Conservation (phyloP, 1,140 invertebrate genomes). For the Zaprionus kolodkinae region DNA sequence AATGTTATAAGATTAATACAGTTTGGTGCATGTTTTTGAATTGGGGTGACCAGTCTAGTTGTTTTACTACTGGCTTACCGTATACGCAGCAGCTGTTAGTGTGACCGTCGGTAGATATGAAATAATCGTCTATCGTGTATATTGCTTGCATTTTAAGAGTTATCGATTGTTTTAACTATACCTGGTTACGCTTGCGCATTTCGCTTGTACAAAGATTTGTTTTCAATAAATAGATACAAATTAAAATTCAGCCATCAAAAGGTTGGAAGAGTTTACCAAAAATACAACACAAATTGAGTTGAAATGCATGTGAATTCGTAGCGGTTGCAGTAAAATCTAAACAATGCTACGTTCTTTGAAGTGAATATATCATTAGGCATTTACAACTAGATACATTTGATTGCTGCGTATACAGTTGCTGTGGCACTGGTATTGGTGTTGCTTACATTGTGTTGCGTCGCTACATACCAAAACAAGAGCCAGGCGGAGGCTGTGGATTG, state of each 20-base stretch:
- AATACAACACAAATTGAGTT: neutral
- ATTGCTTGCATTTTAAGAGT: neutral
- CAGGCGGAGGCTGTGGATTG: slow-evolving; percentile 25
- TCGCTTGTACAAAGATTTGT: slow-evolving; percentile 3
- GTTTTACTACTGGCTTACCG: slow-evolving; percentile 2
- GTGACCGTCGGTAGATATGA: slow-evolving; percentile 7
- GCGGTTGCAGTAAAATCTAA: neutral
- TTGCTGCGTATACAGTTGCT: slow-evolving; percentile 40
- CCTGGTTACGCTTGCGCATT: slow-evolving; percentile 57
- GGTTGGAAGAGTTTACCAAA: neutral
- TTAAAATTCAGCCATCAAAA: neutral
- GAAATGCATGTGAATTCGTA: neutral
- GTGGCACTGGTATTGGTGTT: slow-evolving; percentile 47
- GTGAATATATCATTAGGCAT: neutral
- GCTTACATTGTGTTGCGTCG: slow-evolving; percentile 52
- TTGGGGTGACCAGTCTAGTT: slow-evolving; percentile 13
- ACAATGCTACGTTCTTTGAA: neutral
- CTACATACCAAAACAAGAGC: slow-evolving; percentile 47
- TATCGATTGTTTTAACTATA: slow-evolving; percentile 34
- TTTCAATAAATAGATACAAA: slow-evolving; percentile 18
- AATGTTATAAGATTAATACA: slow-evolving; percentile 2
- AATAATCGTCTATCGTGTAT: neutral
- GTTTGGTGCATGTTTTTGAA: slow-evolving; percentile 4
- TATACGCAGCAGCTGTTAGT: slow-evolving; percentile 37
- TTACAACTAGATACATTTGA: slow-evolving; percentile 33